Conservation (phyloP, 2,888 invertebrate species). For the Camptogramma bilineatum region DNA sequence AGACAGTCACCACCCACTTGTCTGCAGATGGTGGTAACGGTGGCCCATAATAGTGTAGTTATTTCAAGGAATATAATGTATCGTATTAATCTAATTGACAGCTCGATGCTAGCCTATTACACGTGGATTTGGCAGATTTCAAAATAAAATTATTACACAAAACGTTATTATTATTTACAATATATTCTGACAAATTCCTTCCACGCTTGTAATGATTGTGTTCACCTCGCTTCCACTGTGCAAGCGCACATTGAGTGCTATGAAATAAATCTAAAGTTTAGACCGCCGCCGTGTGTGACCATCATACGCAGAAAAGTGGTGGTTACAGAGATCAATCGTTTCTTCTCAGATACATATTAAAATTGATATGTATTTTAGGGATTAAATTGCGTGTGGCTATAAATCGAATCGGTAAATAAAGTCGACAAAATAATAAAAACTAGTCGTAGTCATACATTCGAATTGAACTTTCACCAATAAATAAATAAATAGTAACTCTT, state of each 20-base stretch:
- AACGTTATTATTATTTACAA: conserved; percentile 81
- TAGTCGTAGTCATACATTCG: conserved; percentile 30
- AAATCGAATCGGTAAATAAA: conserved; percentile 42
- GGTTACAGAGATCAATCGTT: conserved; percentile 67
- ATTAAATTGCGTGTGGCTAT: conserved; percentile 45
- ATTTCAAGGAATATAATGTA: conserved; percentile 81
- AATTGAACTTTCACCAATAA: conserved; percentile 33
- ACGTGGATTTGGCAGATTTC: conserved; percentile 80
- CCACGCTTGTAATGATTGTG: conserved; percentile 73
- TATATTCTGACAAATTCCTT: conserved; percentile 75
- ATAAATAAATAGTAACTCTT: conserved; percentile 32
- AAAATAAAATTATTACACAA: conserved; percentile 80
- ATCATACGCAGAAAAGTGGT: conserved; percentile 54
- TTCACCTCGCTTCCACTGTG: conserved; percentile 74
- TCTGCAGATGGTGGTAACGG: conserved; percentile 10
- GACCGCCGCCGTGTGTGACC: conserved; percentile 59
- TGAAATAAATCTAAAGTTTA: conserved; percentile 22
- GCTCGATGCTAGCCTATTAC: conserved; percentile 75
- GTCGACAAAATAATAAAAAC: conserved; percentile 29
- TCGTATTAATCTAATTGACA: conserved; percentile 81
- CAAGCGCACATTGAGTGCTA: conserved; percentile 45
- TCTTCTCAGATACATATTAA: conserved; percentile 62
- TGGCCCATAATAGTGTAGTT: conserved; percentile 57
- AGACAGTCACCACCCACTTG: neutral
- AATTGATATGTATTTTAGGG: conserved; percentile 75